These are phyloP conservation scores for Poeciliopsis gracilis DNA, from an alignment of 2,797 vertebrate species.

Conservation along the genomic window DNA sequence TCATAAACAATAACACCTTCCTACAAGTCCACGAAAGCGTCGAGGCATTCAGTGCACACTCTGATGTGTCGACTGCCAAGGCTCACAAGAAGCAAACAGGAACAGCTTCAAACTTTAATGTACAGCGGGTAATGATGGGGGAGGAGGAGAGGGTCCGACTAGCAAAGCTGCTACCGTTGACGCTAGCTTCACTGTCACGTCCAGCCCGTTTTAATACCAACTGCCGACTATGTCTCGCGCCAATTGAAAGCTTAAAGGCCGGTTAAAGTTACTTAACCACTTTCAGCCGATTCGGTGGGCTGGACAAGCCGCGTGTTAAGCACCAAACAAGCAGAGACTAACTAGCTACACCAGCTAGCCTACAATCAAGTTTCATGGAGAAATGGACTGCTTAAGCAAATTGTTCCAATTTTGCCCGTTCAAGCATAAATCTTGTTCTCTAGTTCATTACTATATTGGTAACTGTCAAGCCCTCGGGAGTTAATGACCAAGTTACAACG, in stretches of 20 bases:
- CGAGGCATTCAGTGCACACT: not conserved
- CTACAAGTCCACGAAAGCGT: not conserved
- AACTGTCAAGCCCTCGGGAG: not conserved
- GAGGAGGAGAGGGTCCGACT: not conserved
- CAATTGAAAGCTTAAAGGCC: not conserved
- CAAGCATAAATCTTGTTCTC: not conserved
- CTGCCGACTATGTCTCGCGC: not conserved
- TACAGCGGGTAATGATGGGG: slow-evolving; percentile 9
- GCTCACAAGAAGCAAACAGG: slow-evolving; percentile 12
- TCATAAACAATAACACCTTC: not conserved
- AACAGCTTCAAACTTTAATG: slow-evolving; percentile 57
- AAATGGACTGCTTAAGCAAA: slow-evolving; percentile 23
- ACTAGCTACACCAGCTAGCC: slow-evolving; percentile 41
- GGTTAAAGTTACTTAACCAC: not conserved
- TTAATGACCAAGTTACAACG: slow-evolving; percentile 2
- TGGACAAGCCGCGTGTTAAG: slow-evolving; percentile 17
- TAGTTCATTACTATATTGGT: not conserved
- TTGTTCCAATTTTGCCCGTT: slow-evolving; percentile 2
- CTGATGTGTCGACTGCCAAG: not conserved
- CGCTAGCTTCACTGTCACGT: not conserved
- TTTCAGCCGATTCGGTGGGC: slow-evolving; percentile 26
- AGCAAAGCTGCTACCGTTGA: slow-evolving; percentile 11
- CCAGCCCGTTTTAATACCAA: not conserved
- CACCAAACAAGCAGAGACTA: slow-evolving; percentile 24
- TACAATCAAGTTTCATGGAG: slow-evolving; percentile 12